phyloP scores from a whole-genome alignment of 2,113 vertebrate species.

The Opisthocomus hoazin region DNA sequence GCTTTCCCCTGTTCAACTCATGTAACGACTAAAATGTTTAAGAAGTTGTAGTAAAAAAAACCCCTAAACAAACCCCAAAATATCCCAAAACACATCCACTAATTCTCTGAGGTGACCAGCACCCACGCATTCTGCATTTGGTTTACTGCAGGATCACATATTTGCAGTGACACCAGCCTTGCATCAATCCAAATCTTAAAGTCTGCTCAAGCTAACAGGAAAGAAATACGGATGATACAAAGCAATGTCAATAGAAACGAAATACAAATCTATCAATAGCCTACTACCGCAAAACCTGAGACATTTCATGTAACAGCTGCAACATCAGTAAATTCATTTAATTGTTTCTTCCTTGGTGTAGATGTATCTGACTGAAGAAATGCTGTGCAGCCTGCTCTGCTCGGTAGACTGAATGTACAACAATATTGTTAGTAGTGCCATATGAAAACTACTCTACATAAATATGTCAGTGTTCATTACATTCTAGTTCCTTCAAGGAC shows the following conservation, averaged over 20 bases:
- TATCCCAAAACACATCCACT: neutral
- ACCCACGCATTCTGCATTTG: fast-evolving
- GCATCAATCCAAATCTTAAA: neutral
- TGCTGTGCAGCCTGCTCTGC: neutral
- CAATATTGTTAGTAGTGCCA: neutral
- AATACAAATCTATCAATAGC: neutral
- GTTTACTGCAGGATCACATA: neutral
- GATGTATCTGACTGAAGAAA: neutral
- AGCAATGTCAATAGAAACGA: neutral
- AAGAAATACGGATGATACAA: neutral
- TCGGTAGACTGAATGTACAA: neutral
- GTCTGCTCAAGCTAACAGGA: neutral
- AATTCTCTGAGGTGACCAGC: neutral
- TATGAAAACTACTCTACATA: neutral
- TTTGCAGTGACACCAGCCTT: neutral
- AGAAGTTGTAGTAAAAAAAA: neutral
- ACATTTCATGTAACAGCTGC: neutral
- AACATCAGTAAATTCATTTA: neutral
- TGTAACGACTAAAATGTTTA: neutral
- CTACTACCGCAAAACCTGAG: neutral
- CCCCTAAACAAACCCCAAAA: neutral
- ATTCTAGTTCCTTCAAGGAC: neutral
- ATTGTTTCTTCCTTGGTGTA: neutral
- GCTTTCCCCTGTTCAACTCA: neutral
- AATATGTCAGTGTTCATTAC: neutral